Evolutionary conservation across 2,888 invertebrate genomes (phyloP).

Genomic region (Brenthis ino): DNA sequence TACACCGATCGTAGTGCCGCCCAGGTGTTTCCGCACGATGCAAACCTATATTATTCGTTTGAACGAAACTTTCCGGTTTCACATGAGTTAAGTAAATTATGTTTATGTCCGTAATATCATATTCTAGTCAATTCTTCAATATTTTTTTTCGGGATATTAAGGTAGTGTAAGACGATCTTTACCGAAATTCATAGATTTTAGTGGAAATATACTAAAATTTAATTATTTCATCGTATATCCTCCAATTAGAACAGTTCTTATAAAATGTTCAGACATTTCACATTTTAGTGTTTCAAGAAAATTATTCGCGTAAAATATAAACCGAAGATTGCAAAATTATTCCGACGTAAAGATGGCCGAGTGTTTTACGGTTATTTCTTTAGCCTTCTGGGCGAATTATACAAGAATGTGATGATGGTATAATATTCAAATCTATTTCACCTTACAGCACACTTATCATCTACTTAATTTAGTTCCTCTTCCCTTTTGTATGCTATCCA

Average conservation of each 20-base stretch:
- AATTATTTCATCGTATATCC: slow-evolving; percentile 8
- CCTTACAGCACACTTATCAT: slow-evolving; percentile 45
- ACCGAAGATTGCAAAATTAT: slow-evolving; percentile 60
- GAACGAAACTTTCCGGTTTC: slow-evolving; percentile 80
- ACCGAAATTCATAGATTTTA: not conserved
- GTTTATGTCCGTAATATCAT: slow-evolving; percentile 68
- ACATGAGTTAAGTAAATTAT: slow-evolving; percentile 79
- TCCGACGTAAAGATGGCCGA: slow-evolving; percentile 58
- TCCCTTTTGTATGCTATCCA: slow-evolving; percentile 25
- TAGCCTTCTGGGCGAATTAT: slow-evolving; percentile 55
- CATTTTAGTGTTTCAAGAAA: slow-evolving; percentile 20
- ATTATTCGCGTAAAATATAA: slow-evolving; percentile 53
- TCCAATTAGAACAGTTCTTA: slow-evolving; percentile 17
- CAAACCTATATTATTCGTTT: slow-evolving; percentile 82
- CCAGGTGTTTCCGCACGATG: slow-evolving; percentile 75
- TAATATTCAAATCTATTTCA: slow-evolving; percentile 55
- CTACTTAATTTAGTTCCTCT: slow-evolving; percentile 41
- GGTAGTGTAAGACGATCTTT: not conserved
- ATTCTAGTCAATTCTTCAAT: slow-evolving; percentile 66
- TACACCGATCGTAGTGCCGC: slow-evolving; percentile 79
- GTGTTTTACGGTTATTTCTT: slow-evolving; percentile 62
- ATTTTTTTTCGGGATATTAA: not conserved
- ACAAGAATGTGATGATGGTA: slow-evolving; percentile 54
- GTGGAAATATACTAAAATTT: slow-evolving; percentile 7
- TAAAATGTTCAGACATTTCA: slow-evolving; percentile 8